Base-by-base conservation (phyloP, 2,113 vertebrate genomes). In the Anolis carolinensis region DNA sequence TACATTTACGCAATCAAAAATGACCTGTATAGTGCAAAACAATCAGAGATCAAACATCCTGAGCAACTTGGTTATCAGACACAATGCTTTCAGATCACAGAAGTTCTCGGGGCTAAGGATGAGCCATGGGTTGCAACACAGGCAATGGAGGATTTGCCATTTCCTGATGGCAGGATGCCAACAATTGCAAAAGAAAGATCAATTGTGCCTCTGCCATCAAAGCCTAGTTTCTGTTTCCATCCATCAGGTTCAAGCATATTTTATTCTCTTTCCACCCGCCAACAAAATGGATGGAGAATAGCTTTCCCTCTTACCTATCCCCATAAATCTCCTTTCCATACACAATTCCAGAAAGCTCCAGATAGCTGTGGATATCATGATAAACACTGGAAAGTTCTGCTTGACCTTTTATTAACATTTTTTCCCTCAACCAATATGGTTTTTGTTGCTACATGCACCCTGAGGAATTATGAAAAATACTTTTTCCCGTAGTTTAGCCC, bases 401-500 rank as follows among this genome's bases (percentile, higher is more conserved):
- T 94, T 96, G 96, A 97, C 96, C 96, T 97, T 97, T 97, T 96
- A 96, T 96, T 96, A 96, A 96, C 96, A 96, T 96, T 95, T 96
- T 95, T 95, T 95, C 95, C 95, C 94, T 95, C 94, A 95, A 94
- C 95, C 95, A 96, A 96, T 96, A 96, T 95, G 95, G 94, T 96
- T 86, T 96, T 92, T 93, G 95, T 94, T 90, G 90, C 93, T 96
- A 94, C 94, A 88, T 93, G 93, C 94, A 96, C 96, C 97, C 97
- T 50, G 92, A 97, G 97, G 97, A 96, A 97, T 97, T 97, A 96
- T 97, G 96, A 97, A 96, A 97, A 97, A 96, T 97, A 96, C 93
- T 96, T 95, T 95, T 97, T 96, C 95, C 95, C 93, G 93, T 95
- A 96, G 95, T 97, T 97, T 96, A 97, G 96, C 95, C 96, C 96